These are phyloP conservation scores for Myrmophylax atrothorax DNA, from an alignment of 2,113 vertebrate species.

Conservation along the genomic window DNA sequence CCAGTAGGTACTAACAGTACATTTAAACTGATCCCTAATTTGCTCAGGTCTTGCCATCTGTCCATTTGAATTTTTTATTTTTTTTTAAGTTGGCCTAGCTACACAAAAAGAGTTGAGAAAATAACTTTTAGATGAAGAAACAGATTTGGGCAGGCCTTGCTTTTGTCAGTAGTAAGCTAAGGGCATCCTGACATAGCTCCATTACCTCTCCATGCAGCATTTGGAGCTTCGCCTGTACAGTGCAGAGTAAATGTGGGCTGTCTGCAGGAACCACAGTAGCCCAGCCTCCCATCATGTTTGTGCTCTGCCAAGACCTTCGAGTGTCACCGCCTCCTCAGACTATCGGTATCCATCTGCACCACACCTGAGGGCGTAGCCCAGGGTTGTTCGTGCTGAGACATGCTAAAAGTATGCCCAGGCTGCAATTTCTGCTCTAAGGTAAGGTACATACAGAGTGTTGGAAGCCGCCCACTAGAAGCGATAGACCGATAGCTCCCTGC, in stretches of 20 bases:
- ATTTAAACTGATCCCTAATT: neutral
- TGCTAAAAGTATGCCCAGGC: fast-evolving
- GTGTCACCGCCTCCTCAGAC: neutral
- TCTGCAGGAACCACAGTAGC: neutral
- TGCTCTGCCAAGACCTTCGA: neutral
- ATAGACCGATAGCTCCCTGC: fast-evolving
- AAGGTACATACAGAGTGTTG: neutral
- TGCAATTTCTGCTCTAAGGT: neutral
- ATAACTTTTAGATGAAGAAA: neutral
- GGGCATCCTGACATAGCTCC: neutral
- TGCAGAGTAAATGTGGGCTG: fast-evolving
- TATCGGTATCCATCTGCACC: neutral
- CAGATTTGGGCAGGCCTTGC: neutral
- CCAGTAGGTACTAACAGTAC: neutral
- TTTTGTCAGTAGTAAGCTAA: neutral
- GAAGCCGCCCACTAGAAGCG: fast-evolving
- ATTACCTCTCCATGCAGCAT: fast-evolving
- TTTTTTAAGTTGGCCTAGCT: neutral
- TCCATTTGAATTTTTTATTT: neutral
- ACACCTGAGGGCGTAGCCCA: neutral
- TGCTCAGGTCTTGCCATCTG: neutral
- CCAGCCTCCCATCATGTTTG: neutral
- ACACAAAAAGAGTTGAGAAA: neutral
- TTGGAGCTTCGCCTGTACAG: neutral
- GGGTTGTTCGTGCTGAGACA: neutral